Evolutionary conservation across 2,797 vertebrate genomes (phyloP).

Genomic region (Rhinatrema bivittatum): DNA sequence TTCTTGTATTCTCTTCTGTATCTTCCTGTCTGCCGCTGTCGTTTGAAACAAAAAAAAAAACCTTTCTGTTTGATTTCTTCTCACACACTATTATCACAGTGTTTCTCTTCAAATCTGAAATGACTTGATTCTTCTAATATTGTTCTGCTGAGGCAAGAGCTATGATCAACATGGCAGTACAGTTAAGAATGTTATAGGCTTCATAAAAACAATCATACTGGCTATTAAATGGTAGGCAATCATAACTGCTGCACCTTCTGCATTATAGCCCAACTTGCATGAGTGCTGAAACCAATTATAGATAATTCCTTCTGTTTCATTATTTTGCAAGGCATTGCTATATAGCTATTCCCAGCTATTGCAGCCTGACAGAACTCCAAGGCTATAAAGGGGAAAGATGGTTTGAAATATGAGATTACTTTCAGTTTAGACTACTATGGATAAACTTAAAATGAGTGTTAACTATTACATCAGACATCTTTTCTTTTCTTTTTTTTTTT

Average conservation of each 20-base stretch:
- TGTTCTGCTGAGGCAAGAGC: conserved; percentile 46
- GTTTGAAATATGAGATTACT: conserved; percentile 21
- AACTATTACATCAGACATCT: too few species aligned
- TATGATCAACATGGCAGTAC: conserved; percentile 34
- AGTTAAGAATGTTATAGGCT: conserved; percentile 46
- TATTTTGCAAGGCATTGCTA: conserved; percentile 34
- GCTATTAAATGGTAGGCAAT: conserved; percentile 55
- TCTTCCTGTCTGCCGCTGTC: too few species aligned
- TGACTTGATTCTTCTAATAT: conserved; percentile 36
- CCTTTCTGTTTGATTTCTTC: conserved; percentile 10
- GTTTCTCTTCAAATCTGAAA: conserved; percentile 23
- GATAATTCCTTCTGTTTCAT: conserved; percentile 31
- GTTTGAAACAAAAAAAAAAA: too few species aligned
- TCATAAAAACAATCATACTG: conserved; percentile 57
- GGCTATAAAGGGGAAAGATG: conserved; percentile 32
- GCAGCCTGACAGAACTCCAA: conserved; percentile 31
- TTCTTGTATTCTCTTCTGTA: too few species aligned
- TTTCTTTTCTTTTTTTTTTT: too few species aligned
- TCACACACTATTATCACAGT: conserved; percentile 8
- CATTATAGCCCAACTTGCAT: conserved; percentile 49
- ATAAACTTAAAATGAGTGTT: too few species aligned
- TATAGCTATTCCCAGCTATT: conserved; percentile 14
- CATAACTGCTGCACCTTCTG: conserved; percentile 32
- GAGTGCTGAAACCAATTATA: conserved; percentile 53
- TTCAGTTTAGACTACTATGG: too few species aligned